Evolutionary conservation across 2,888 invertebrate species (phyloP), one percentile per base, ranked within the genome.

Genomic region (Synanthedon myopaeformis): DNA sequence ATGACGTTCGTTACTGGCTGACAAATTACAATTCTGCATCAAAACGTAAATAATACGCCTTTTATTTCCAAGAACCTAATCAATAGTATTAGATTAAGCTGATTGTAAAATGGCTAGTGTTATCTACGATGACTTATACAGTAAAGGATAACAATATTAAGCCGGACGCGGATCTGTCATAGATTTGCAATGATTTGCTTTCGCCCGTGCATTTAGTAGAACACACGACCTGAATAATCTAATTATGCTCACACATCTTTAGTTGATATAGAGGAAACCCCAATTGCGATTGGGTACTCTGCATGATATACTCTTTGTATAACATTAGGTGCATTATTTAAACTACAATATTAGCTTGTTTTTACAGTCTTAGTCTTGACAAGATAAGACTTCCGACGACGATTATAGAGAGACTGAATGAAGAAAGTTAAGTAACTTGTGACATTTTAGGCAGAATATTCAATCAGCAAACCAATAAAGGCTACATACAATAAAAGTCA

Each of bases 401-500:
- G 45, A 4, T 14, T 45, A 6, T 45, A 45, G 14, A 45, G 8
- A 45, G 5, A 45, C 45, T 4, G n/a, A 13, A 45, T 45, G 14
- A 45, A 13, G 14, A 45, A 6, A 45, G 14, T 13, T 45, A 45
- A 13, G 14, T 13, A 45, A 45, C 13, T 45, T 13, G n/a, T 45
- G n/a, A 45, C 45, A 6, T 45, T 13, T 8, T 14, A 45, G 45
- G 3, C 53, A 52, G 50, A 57, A 49, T 49, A 54, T 50, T 54
- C 56, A 55, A 58, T 55, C 55, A 58, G 56, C 56, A 51, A 57
- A 54, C 45, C 45, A 45, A 53, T 41, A 51, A 28, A 51, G 53
- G 52, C 50, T 35, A 35, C 35, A 35, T 35, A 53, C 23, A 53
- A 53, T 54, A 55, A 52, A 51, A 53, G 54, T 49, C 51, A 53